phyloP scores from a whole-genome alignment of 1,140 invertebrate species.

The Littorina saxatilis region DNA sequence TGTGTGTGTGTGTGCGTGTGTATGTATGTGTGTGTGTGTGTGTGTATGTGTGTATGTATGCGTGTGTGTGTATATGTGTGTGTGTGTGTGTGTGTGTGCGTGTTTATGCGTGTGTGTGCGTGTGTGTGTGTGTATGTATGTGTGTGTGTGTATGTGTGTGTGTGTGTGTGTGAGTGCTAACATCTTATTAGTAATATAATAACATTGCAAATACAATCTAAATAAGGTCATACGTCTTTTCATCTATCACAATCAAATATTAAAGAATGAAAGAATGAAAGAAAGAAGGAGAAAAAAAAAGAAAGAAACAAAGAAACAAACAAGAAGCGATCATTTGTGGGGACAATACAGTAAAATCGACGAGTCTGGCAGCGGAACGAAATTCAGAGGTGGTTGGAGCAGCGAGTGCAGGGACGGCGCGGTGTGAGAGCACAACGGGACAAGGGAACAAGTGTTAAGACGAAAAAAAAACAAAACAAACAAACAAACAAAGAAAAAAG shows the following conservation, averaged over 20 bases:
- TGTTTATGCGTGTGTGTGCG: constrained; percentile 34
- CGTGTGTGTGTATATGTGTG: constrained; percentile 36
- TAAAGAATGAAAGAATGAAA: neutral
- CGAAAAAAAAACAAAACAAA: too few species aligned
- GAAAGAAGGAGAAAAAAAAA: neutral
- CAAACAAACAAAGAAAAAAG: neutral
- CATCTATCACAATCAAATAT: too few species aligned
- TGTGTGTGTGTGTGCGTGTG: constrained; percentile 14
- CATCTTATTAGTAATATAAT: neutral
- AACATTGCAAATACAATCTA: too few species aligned
- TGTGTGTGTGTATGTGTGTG: constrained; percentile 29
- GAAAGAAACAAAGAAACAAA: too few species aligned
- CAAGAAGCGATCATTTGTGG: too few species aligned
- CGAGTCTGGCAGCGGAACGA: too few species aligned
- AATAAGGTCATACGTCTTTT: too few species aligned
- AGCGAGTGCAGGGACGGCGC: too few species aligned
- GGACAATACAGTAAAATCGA: neutral
- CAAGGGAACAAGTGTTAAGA: too few species aligned
- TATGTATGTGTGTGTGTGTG: constrained; percentile 2
- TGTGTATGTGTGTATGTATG: constrained; percentile 22
- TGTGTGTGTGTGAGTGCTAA: neutral
- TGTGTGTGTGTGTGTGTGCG: constrained; percentile 31
- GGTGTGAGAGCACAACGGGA: too few species aligned
- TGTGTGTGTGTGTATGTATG: constrained; percentile 40
- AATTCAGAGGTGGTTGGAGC: too few species aligned